phyloP scores from a whole-genome alignment of 2,888 invertebrate genomes.

The Oscheius sp. region DNA sequence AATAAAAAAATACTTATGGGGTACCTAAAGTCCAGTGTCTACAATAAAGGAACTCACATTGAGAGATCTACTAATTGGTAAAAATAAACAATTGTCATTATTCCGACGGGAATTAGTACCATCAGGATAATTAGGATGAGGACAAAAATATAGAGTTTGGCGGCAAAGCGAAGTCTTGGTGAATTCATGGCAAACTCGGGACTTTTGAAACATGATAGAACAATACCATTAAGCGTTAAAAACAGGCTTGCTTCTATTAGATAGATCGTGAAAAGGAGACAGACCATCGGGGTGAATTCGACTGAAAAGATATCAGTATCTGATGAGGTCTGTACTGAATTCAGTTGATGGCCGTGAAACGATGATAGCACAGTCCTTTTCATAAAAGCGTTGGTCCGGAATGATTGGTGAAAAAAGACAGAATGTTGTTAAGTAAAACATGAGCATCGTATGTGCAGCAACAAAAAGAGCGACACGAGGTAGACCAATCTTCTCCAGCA shows the following conservation, averaged over 20 bases:
- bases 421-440: neutral
- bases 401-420: neutral
- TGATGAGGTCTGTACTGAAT: neutral
- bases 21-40: neutral
- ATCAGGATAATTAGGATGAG: neutral
- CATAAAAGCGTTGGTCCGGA: neutral
- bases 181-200: neutral
- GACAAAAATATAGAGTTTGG: neutral
- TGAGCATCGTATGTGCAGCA: neutral
- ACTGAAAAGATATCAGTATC: neutral
- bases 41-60: neutral
- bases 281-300: neutral
- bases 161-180: neutral
- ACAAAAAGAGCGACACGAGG: neutral
- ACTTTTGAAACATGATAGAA: neutral
- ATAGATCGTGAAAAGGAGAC: neutral
- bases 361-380: neutral
- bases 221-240: neutral
- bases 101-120: neutral
- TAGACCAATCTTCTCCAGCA: neutral
- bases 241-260: neutral
- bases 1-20: neutral
- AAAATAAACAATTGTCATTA: neutral
- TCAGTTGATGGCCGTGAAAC: neutral
- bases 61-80: neutral